Conservation (phyloP, 2,888 invertebrate species). For the Nymphalis c-album region DNA sequence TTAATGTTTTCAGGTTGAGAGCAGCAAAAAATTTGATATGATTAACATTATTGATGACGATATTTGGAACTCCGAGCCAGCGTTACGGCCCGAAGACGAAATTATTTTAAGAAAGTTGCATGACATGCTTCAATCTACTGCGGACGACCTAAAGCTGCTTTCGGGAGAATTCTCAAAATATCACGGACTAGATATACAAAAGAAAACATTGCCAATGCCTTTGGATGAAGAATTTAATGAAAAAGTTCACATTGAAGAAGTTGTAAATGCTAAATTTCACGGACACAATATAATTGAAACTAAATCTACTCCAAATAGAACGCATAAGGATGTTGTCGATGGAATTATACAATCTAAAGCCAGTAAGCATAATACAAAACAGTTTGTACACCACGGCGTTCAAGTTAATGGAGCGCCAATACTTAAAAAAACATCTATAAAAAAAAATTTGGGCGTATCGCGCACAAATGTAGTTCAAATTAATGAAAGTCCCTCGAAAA, state of each 20-base stretch:
- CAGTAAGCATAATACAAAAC: conserved; percentile 43
- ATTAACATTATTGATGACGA: conserved; percentile 73
- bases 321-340: conserved; percentile 27
- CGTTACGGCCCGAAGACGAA: conserved; percentile 74
- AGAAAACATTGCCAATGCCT: conserved; percentile 62
- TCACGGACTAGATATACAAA: conserved; percentile 61
- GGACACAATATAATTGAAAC: conserved; percentile 65
- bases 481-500: conserved; percentile 43
- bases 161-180: conserved; percentile 67
- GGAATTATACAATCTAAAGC: conserved; percentile 35
- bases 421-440: conserved; percentile 45
- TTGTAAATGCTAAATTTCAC: conserved; percentile 77
- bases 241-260: conserved; percentile 73
- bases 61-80: conserved; percentile 70
- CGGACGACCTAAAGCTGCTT: conserved; percentile 72
- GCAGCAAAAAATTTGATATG: conserved; percentile 73
- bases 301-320: conserved; percentile 28
- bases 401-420: conserved; percentile 47
- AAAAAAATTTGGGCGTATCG: conserved; percentile 58
- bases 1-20: conserved; percentile 64
- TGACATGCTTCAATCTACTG: conserved; percentile 75
- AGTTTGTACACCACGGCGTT: conserved; percentile 44
- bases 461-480: conserved; percentile 63
- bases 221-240: conserved; percentile 76
- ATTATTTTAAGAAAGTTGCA: conserved; percentile 68